Percentiles rank a stretch among this genome's conserved stretches.
phyloP scores from a whole-genome alignment of 2,113 vertebrate species.

The Uropsilus gracilis region DNA sequence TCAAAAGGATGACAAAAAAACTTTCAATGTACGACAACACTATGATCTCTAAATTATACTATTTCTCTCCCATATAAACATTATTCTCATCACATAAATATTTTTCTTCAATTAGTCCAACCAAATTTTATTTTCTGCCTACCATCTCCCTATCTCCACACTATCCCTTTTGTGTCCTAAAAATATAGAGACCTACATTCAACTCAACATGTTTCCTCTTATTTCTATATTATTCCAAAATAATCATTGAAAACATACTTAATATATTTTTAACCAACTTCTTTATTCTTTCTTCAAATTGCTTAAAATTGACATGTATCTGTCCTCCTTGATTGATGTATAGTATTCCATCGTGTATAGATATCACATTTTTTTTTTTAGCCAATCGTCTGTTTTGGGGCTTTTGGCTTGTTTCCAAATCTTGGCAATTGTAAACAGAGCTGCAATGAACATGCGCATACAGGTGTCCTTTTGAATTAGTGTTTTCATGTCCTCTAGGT shows the following conservation, averaged over 20 bases:
- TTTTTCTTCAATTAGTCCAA: background rate
- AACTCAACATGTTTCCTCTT: background rate
- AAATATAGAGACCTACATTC: background rate
- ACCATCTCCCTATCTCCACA: background rate
- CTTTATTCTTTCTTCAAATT: background rate
- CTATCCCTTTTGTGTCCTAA: background rate
- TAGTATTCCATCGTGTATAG: too few species aligned
- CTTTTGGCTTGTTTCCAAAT: too few species aligned
- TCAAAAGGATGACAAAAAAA: background rate
- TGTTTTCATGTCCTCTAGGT: too few species aligned
- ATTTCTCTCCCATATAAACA: background rate
- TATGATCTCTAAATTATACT: conserved; percentile 10
- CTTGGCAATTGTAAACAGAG: too few species aligned
- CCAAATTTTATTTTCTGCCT: background rate
- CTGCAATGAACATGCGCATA: too few species aligned
- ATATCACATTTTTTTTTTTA: too few species aligned
- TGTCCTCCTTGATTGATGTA: too few species aligned
- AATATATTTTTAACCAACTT: background rate
- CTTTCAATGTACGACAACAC: background rate
- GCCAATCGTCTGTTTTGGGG: too few species aligned
- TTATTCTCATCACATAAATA: background rate
- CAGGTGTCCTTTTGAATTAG: too few species aligned
- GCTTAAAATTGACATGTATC: too few species aligned
- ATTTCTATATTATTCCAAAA: background rate
- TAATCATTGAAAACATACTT: background rate